These are phyloP conservation scores for Eupithecia inturbata DNA, from an alignment of 2,888 invertebrate genomes.

Conservation along the genomic window DNA sequence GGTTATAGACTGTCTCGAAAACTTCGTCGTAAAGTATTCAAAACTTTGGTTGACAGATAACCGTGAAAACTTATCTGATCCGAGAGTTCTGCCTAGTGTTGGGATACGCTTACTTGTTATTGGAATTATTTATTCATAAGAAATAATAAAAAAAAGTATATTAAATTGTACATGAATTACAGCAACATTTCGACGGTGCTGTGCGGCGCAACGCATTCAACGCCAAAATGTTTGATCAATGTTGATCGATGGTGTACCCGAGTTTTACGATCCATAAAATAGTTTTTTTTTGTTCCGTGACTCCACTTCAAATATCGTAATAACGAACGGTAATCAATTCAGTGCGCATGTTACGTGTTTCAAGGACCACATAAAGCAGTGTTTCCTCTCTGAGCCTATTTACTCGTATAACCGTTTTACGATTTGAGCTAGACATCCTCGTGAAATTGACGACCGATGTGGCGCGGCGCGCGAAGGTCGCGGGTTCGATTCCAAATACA, in stretches of 20 bases:
- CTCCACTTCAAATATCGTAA: conserved; percentile 67
- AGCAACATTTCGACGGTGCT: background rate
- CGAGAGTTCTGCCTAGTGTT: conserved; percentile 7
- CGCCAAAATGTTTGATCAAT: conserved; percentile 62
- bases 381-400: conserved; percentile 72
- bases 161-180: background rate
- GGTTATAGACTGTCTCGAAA: conserved; percentile 31
- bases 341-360: conserved; percentile 74
- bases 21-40: conserved; percentile 36
- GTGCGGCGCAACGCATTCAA: conserved; percentile 43
- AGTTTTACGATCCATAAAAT: conserved; percentile 69
- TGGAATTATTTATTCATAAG: background rate
- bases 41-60: conserved; percentile 49
- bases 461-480: background rate
- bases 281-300: conserved; percentile 67
- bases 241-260: conserved; percentile 54
- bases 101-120: background rate
- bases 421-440: background rate
- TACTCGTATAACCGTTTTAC: background rate
- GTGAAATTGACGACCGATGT: no score
- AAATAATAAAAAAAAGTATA: background rate
- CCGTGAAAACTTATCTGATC: conserved; percentile 32
- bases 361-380: conserved; percentile 73
- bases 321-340: conserved; percentile 76
- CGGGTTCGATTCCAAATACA: no score